Evolutionary conservation across 2,797 vertebrate species (phyloP).

Genomic region (Apodemus agrarius): DNA sequence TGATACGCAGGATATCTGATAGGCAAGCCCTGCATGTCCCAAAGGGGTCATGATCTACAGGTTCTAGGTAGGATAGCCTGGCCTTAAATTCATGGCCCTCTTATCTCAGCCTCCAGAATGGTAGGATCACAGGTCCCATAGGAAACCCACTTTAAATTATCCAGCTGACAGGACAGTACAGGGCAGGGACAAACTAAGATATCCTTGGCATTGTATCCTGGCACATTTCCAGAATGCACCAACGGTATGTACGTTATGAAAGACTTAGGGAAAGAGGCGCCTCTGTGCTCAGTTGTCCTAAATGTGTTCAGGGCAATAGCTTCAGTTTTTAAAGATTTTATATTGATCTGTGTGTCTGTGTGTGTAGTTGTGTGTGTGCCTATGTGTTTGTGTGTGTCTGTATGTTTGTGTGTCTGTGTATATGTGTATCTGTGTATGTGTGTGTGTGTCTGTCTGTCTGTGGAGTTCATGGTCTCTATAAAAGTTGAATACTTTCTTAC

Average conservation of each 20-base stretch:
- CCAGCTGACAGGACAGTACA: not conserved
- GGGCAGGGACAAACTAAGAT: not conserved
- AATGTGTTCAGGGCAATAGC: not conserved
- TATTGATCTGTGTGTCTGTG: not conserved
- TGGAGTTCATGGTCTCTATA: not conserved
- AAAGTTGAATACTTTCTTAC: not conserved
- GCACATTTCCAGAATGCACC: not conserved
- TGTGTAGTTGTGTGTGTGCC: not conserved
- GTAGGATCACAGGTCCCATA: not conserved
- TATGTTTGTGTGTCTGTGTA: not conserved
- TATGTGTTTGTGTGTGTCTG: not conserved
- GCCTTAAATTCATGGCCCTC: not conserved
- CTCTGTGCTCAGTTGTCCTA: constrained; percentile 12
- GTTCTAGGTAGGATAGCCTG: too few relatives aligned
- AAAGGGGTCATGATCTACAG: not conserved
- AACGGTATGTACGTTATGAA: not conserved
- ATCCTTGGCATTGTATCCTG: not conserved
- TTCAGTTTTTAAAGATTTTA: not conserved
- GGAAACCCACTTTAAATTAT: not conserved
- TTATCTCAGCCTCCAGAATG: not conserved
- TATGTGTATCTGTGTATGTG: not conserved
- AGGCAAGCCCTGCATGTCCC: not conserved
- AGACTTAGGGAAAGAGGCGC: not conserved
- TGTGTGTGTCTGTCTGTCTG: not conserved
- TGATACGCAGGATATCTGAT: not conserved